Conservation (phyloP, 1,140 invertebrate genomes). For the Pantala flavescens region DNA sequence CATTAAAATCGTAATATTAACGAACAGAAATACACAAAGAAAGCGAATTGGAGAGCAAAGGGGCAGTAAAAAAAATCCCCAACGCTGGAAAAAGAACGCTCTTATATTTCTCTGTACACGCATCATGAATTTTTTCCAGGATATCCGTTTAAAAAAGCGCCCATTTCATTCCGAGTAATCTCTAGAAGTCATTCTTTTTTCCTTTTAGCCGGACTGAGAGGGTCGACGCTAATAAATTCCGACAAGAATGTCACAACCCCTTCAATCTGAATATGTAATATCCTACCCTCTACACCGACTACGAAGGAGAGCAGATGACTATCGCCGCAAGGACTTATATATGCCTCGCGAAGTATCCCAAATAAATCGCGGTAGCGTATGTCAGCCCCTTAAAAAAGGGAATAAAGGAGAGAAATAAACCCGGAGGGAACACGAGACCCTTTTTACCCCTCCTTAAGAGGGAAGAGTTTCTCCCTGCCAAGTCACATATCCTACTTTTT, state of each 20-base stretch:
- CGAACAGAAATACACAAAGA: no score
- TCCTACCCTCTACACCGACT: neutral
- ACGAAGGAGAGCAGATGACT: neutral
- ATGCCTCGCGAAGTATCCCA: neutral
- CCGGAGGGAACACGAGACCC: slow-evolving; percentile 16
- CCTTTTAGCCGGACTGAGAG: neutral
- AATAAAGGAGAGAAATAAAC: neutral
- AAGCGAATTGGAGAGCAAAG: no score
- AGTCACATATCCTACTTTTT: slow-evolving; percentile 22
- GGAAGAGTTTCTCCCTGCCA: neutral
- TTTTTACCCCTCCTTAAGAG: neutral
- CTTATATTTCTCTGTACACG: no score
- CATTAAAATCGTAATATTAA: no score
- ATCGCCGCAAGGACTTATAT: neutral
- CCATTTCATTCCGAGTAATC: no score
- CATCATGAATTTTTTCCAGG: no score
- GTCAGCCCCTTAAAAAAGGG: neutral
- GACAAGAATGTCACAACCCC: neutral
- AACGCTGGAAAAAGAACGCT: no score
- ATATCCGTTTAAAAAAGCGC: no score
- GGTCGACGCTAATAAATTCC: neutral
- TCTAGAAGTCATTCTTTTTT: no score
- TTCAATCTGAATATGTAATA: slow-evolving; percentile 5
- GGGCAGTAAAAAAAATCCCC: no score
- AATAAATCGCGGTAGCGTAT: neutral